Evolutionary conservation across 2,888 invertebrate genomes (phyloP), one percentile per base, ranked within the genome.

Genomic region (Microlaimidae sp.): DNA sequence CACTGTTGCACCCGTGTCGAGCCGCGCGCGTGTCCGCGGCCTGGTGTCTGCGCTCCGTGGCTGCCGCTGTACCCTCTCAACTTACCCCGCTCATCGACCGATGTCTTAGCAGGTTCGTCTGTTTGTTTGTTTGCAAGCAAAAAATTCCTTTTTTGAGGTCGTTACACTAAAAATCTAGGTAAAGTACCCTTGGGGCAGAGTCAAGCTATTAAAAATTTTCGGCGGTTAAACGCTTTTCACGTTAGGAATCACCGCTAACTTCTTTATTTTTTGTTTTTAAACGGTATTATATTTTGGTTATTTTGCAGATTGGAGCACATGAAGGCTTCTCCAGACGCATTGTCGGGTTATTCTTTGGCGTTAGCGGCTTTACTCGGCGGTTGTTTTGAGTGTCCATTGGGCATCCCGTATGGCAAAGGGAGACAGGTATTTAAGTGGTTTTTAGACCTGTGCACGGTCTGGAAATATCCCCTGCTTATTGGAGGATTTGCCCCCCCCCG

Each of bases 341-440:
- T 78, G 38, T 71, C 73, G 32, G 78, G 95, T 4, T 93, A 90
- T 69, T 89, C 92, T 64, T 82, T 83, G 65, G 93, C 93, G 0
- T 74, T 97, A 58, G 86, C 93, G 27, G 88, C 93, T 0, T 82
- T 95, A 57, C 75, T 95, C 3, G 72, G 74, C 48, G 92, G 93
- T 23, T 86, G 90, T 52, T 80, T 83, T 46, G 78, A 84, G 50
- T 92, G 89, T 1, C 86, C 88, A 0, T 76, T 92, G 17, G 92
- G 95, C 21, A 85, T 93, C 41, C 95, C 97, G 0, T 90, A 93
- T 71, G 88, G 86, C 27, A 87, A 92, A 65, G 92, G 93, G 58
- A 93, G 55, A 40, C 63, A 95, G 76, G 83, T 92, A 62, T 61
- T 60, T 17, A 10, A 26, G 19, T 17, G 19, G 32, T n/a, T n/a